Conservation (phyloP, 2,888 invertebrate genomes). For the Erebia palarica region DNA sequence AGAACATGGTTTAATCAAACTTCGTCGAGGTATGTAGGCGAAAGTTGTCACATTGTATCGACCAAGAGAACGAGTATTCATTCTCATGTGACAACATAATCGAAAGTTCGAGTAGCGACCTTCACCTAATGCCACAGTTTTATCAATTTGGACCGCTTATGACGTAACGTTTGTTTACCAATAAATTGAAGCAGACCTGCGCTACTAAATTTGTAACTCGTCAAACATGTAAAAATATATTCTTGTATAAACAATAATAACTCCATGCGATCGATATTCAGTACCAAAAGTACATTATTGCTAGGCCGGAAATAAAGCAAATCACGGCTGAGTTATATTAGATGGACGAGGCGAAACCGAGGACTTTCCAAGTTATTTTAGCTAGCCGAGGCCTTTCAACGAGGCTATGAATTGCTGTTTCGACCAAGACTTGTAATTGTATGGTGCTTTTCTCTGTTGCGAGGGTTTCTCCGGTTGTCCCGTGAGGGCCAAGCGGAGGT, state of each 20-base stretch:
- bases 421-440: too few species aligned
- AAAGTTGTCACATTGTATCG: constrained; percentile 6
- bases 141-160: constrained; percentile 40
- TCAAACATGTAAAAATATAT: constrained; percentile 13
- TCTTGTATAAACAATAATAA: not conserved
- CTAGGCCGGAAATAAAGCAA: not conserved
- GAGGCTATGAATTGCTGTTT: too few species aligned
- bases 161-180: constrained; percentile 68
- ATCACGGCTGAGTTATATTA: too few species aligned
- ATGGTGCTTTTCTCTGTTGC: too few species aligned
- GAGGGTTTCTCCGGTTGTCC: too few species aligned
- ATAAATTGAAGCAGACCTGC: constrained; percentile 41
- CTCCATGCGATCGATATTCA: not conserved
- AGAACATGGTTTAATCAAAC: not conserved
- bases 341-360: too few species aligned
- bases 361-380: too few species aligned
- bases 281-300: too few species aligned
- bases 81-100: constrained; percentile 40
- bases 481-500: too few species aligned
- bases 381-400: too few species aligned
- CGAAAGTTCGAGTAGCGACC: constrained; percentile 66
- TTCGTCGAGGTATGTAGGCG: not conserved
- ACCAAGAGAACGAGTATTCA: constrained; percentile 27
- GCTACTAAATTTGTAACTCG: constrained; percentile 36
- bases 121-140: constrained; percentile 66